Evolutionary conservation across 2,888 invertebrate species (phyloP), one percentile per base, ranked within the genome.

Genomic region (Agriopis marginaria): DNA sequence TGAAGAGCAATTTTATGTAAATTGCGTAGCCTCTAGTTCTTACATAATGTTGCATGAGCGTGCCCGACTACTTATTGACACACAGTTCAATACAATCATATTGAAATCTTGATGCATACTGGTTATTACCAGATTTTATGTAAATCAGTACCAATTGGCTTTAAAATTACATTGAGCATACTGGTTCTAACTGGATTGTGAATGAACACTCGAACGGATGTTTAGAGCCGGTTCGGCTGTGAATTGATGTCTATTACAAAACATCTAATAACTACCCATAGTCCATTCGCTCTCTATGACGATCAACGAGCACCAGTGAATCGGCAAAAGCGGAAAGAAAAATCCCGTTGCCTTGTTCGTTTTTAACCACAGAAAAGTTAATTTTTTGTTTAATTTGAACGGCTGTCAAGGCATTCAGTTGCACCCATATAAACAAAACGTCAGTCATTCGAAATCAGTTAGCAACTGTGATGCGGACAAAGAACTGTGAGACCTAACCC

Each of bases 31-130:
- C 44, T 45, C 14, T 10, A 39, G 8, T 53, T 7, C 66, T 70
- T 70, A 71, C 69, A 66, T 74, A 70, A 71, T 54, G 12, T 56
- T 55, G 42, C 58, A 66, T 47, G 45, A 59, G 70, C 71, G 71
- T 71, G 62, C 44, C 12, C 14, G 17, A 40, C 32, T 42, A 50
- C 9, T 32, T 59, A 66, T 71, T 63, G 55, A 61, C 66, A 64
- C 68, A 68, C 51, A 63, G 47, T 53, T 63, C 47, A 59, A 62
- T 61, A 51, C 1, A 56, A 58, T 54, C 32, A 12, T 70, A 61
- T 58, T 51, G 53, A 63, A 67, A 70, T 50, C 47, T 51, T 39
- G 23, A 14, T 40, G 47, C 55, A 54, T 65, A 59, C 66, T 39
- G 66, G 60, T 59, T 60, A 40, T 59, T 39, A 59, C 66, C 53